Evolutionary conservation across 2,888 invertebrate species (phyloP), one percentile per base, ranked within the genome.

Genomic region (Cosmia trapezina): DNA sequence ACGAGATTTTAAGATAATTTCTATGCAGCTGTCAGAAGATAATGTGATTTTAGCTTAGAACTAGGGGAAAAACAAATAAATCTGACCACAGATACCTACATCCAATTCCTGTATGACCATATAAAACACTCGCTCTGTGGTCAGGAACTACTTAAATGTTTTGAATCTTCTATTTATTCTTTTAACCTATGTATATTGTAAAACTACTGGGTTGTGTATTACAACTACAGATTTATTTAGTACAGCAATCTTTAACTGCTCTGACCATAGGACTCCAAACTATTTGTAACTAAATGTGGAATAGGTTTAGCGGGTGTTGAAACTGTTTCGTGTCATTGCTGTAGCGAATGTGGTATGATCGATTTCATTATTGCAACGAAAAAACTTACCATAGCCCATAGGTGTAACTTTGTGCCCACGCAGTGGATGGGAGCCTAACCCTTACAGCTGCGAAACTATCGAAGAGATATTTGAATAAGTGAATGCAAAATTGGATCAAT

Each of bases 1-100:
- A 70, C 12, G 33, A 60, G 47, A 41, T 60, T 60, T 76, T 56
- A 65, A 76, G 56, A 66, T 66, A 22, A 73, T 22, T 76, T 49
- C 66, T 43, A 11, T 33, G 28, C 33, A 49, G 22, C 49, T 56
- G 66, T 49, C 41, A 57, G n/a, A 43, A 49, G 53, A 7, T 53
- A 33, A 60, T 70, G 78, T 43, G 47, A 47, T 45, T 57, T 71
- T 33, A n/a, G 43, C 12, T 51, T 54, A 54, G 49, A 51, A 37
- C 51, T 57, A 66, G 19, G 41, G 47, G 6, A 70, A 78, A 53
- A 49, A 70, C 53, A 54, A 70, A 77, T 67, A 8, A 51, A 45
- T 33, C 53, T 47, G 19, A 70, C 53, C 47, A 49, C 70, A 70
- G 3, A 70, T 1, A n/a, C n/a, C n/a, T n/a, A 33, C 19, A 47